Percentiles rank a stretch among this genome's conserved stretches.
Evolutionary conservation across 2,797 vertebrate genomes (phyloP).

Genomic region (Syngnathus rostellatus): DNA sequence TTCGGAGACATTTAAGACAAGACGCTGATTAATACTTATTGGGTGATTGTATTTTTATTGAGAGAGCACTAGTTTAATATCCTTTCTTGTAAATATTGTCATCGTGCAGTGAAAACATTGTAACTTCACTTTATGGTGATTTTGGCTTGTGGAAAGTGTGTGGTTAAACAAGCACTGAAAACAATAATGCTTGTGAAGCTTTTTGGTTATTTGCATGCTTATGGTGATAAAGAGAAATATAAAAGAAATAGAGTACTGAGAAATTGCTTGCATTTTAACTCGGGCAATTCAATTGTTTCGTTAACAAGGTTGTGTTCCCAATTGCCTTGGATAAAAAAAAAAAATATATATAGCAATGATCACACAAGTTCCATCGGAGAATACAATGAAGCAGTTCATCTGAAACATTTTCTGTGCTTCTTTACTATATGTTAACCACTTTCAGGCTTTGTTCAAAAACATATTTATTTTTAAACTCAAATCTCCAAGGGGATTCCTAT

Average conservation of each 20-base stretch:
- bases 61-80: slow-evolving; percentile 2
- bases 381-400: background rate
- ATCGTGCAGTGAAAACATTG: background rate
- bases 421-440: background rate
- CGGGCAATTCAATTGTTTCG: too few relatives aligned
- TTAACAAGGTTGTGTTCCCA: too few relatives aligned
- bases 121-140: background rate
- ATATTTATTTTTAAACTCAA: background rate
- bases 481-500: background rate
- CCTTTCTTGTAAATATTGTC: slow-evolving; percentile 4
- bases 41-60: slow-evolving; percentile 21
- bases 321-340: too few relatives aligned
- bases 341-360: too few relatives aligned
- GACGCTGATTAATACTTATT: slow-evolving; percentile 39
- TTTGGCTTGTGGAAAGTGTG: background rate
- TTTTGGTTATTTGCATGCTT: too few relatives aligned
- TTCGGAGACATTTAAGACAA: slow-evolving; percentile 33
- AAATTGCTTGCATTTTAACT: too few relatives aligned
- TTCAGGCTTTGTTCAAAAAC: background rate
- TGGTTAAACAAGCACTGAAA: slow-evolving; percentile 18
- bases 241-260: too few relatives aligned
- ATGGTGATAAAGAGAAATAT: too few relatives aligned
- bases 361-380: background rate
- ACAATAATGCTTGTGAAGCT: background rate
- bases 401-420: background rate